phyloP scores from a whole-genome alignment of 2,888 invertebrate genomes.

The Rotaria magnacalcarata region DNA sequence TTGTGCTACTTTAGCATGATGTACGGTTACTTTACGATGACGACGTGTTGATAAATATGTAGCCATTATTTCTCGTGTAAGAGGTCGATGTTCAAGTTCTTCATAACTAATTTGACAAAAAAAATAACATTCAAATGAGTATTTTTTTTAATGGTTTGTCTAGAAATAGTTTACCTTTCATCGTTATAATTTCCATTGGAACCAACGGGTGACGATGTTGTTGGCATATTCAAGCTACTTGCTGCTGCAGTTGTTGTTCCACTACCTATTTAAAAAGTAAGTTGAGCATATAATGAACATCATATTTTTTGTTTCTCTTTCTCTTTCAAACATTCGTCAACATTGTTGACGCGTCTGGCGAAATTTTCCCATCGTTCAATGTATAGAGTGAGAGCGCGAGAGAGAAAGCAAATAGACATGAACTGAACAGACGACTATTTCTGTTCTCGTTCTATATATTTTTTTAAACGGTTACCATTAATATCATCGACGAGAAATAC shows the following conservation, averaged over 20 bases:
- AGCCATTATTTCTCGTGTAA: constrained; percentile 88
- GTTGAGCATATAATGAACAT: constrained; percentile 31
- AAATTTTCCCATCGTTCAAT: constrained; percentile 15
- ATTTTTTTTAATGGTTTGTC: neutral
- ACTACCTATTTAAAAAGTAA: neutral
- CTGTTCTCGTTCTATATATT: neutral
- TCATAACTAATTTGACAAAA: neutral
- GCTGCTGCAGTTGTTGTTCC: neutral
- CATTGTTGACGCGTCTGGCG: constrained; percentile 2
- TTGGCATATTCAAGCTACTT: neutral
- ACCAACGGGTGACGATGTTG: neutral
- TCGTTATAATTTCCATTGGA: neutral
- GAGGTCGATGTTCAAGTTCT: constrained; percentile 11
- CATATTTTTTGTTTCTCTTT: neutral
- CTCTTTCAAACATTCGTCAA: neutral
- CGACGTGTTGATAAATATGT: constrained; percentile 81
- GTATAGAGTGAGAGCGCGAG: neutral
- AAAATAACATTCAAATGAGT: neutral
- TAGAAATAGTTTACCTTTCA: neutral
- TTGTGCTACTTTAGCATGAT: constrained; percentile 98
- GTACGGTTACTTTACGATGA: constrained; percentile 75
- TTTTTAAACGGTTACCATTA: constrained; percentile 15
- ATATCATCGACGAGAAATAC: neutral
- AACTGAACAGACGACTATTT: neutral
- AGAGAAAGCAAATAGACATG: neutral